These are phyloP conservation scores for Augiades crinisus DNA, from an alignment of 2,888 invertebrate species.

Conservation along the genomic window DNA sequence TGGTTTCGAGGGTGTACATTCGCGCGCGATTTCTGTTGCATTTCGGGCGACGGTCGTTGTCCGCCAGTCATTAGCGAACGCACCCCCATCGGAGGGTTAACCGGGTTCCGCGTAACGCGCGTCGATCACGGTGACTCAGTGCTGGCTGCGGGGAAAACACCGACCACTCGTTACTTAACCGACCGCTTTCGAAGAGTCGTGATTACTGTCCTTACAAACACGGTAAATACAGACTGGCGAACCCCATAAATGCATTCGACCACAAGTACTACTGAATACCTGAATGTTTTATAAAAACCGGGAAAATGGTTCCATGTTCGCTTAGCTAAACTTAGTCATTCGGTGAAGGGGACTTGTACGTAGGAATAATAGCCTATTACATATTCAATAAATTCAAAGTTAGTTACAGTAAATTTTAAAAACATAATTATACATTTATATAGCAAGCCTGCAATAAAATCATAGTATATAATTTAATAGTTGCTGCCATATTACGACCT, in stretches of 20 bases:
- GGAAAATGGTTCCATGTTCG: neutral
- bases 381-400: too few relatives aligned
- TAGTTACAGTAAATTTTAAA: too few relatives aligned
- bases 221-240: conserved; percentile 11
- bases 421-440: too few relatives aligned
- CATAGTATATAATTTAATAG: too few relatives aligned
- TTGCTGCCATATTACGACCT: conserved; percentile 18
- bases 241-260: conserved; percentile 15
- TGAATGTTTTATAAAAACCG: conserved; percentile 12
- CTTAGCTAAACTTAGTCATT: too few relatives aligned
- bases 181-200: conserved; percentile 52
- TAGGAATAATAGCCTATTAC: too few relatives aligned
- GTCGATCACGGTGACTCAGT: conserved; percentile 28
- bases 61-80: conserved; percentile 72
- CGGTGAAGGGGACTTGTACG: too few relatives aligned
- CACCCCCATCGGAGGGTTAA: conserved; percentile 67
- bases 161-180: conserved; percentile 50
- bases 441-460: neutral
- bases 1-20: conserved; percentile 69
- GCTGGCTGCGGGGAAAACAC: conserved; percentile 46
- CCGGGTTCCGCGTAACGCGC: conserved; percentile 65
- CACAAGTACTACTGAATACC: neutral
- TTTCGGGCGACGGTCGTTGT: conserved; percentile 60
- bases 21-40: conserved; percentile 54
- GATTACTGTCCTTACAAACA: conserved; percentile 39